Conservation (phyloP, 2,888 invertebrate genomes). For the Apotomis capreana region DNA sequence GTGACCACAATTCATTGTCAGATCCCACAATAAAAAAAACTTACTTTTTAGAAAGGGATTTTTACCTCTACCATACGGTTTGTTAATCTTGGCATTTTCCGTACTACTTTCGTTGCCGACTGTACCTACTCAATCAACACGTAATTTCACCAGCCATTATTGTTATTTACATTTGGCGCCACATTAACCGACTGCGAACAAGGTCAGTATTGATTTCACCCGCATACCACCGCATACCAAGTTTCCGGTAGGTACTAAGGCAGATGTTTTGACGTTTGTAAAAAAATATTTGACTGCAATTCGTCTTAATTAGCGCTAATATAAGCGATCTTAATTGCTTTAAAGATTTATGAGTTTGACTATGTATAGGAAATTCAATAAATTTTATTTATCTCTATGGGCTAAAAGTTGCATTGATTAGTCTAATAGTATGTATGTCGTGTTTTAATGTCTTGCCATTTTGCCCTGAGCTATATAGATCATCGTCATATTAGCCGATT, state of each 20-base stretch:
- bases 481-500: too few relatives aligned
- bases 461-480: too few relatives aligned
- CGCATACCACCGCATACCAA: constrained; percentile 36
- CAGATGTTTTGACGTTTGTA: constrained; percentile 26
- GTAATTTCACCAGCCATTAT: constrained; percentile 18
- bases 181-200: constrained; percentile 29
- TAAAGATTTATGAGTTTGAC: background rate
- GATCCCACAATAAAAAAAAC: too few relatives aligned
- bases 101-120: background rate
- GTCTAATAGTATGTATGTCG: background rate
- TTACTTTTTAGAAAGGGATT: too few relatives aligned
- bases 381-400: background rate
- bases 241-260: constrained; percentile 18
- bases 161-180: constrained; percentile 24
- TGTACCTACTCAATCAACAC: background rate
- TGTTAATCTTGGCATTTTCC: background rate
- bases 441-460: too few relatives aligned
- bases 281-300: constrained; percentile 23
- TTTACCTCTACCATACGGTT: too few relatives aligned
- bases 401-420: background rate
- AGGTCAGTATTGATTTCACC: constrained; percentile 41
- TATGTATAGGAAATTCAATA: background rate
- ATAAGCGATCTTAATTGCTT: background rate
- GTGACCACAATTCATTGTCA: too few relatives aligned
- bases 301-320: constrained; percentile 22